Evolutionary conservation across 2,888 invertebrate species (phyloP).

Genomic region (Idaea biselata): DNA sequence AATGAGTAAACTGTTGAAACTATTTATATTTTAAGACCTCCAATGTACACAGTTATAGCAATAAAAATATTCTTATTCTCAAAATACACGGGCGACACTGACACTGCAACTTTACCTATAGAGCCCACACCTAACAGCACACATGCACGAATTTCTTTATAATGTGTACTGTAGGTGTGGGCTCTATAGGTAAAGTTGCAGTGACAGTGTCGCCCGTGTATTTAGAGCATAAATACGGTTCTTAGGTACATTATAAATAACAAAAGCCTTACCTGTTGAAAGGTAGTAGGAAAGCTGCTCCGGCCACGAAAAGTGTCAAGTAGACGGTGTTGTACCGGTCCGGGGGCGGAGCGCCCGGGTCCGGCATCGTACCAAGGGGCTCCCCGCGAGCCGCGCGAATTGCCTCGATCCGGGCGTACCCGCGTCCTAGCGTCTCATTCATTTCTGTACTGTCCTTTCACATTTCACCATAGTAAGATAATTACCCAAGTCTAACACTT

Average conservation of each 20-base stretch:
- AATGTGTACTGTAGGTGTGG: too few relatives aligned
- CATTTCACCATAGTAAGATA: conserved; percentile 18
- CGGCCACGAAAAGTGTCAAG: conserved; percentile 88
- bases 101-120: too few relatives aligned
- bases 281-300: conserved; percentile 93
- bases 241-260: conserved; percentile 4
- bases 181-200: too few relatives aligned
- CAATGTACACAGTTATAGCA: too few relatives aligned
- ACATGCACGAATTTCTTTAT: too few relatives aligned
- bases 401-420: conserved; percentile 83
- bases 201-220: too few relatives aligned
- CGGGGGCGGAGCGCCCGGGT: conserved; percentile 83
- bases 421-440: conserved; percentile 84
- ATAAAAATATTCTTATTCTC: too few relatives aligned
- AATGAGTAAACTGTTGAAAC: too few relatives aligned
- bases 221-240: neutral
- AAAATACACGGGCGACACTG: too few relatives aligned
- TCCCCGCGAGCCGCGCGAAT: conserved; percentile 78
- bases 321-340: conserved; percentile 87
- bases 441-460: conserved; percentile 49
- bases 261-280: conserved; percentile 88
- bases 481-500: too few relatives aligned
- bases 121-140: too few relatives aligned
- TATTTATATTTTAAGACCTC: too few relatives aligned
- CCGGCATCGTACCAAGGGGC: conserved; percentile 51